Evolutionary conservation across 2,888 invertebrate genomes (phyloP), one percentile per base, ranked within the genome.

Genomic region (Bunonema sp.): DNA sequence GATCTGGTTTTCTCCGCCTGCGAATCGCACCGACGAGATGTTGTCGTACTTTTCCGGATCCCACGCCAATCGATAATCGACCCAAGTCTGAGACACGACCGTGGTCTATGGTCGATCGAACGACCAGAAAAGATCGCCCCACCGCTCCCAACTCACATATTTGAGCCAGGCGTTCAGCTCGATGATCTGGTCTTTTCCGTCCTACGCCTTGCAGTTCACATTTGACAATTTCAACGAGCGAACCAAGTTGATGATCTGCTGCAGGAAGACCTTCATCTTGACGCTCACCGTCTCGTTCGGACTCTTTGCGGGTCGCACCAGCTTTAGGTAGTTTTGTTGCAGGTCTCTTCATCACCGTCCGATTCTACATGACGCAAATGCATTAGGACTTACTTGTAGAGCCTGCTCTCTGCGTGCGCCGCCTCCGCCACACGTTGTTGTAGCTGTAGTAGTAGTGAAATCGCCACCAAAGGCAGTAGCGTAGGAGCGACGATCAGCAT

Each of bases 81-180:
- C 44, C 56, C 56, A 56, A n/a, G 50, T 46, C 55, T 55, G 18
- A 24, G 33, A 22, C 12, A n/a, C 22, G 2, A 15, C 18, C n/a
- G 28, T 34, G 22, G 15, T 36, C 10, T 37, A 36, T 22, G 15
- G 36, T 4, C 26, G 41, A 33, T 29, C 8, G n/a, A 18, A 12
- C 8, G 12, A 7, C 31, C 32, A 38, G 7, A 38, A 16, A 28
- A 19, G 16, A 31, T n/a, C 8, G n/a, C n/a, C n/a, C n/a, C n/a
- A n/a, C n/a, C n/a, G n/a, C n/a, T 8, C 5, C 10, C 12, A 28
- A 39, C 47, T 31, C 29, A 57, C 59, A 43, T 46, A 59, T 53
- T 53, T 52, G n/a, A 59, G 40, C 59, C 59, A 59, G 2, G 59
- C 59, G 33, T 59, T 59, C 12, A 59, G 42, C 38, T 59, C 59